Percentiles rank a stretch among this genome's conserved stretches.
phyloP scores from a whole-genome alignment of 2,797 vertebrate genomes.

The Myotis pilosus region DNA sequence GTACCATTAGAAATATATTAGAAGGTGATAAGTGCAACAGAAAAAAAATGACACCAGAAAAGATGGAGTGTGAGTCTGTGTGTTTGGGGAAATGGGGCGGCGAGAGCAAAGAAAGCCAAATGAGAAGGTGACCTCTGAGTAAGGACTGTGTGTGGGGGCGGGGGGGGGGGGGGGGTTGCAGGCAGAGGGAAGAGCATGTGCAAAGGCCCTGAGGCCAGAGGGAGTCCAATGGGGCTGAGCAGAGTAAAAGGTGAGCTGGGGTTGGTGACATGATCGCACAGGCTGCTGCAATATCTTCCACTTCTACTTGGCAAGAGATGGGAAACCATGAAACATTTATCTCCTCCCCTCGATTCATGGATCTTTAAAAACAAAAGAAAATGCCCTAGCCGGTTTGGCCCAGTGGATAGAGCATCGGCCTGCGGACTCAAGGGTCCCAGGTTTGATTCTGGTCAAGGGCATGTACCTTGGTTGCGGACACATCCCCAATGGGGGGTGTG shows the following conservation, averaged over 20 bases:
- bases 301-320: background rate
- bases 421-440: no score
- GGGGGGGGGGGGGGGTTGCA: no score
- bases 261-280: background rate
- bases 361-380: background rate
- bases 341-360: background rate
- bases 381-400: background rate
- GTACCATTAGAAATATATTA: background rate
- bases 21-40: background rate
- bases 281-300: background rate
- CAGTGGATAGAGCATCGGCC: no score
- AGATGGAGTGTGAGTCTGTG: background rate
- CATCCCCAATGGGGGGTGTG: no score
- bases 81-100: no score
- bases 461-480: no score
- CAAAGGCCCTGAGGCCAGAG: background rate
- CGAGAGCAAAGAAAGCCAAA: background rate
- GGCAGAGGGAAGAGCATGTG: background rate
- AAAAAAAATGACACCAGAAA: background rate
- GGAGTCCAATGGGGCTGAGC: no score
- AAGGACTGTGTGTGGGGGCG: no score
- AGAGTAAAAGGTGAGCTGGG: background rate
- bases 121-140: background rate
- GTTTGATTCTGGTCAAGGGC: no score
- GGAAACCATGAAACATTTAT: background rate